A percentile compares a stretch with the other conserved stretches of the same genome.
phyloP scores from a whole-genome alignment of 2,888 invertebrate species.

The Eledone cirrhosa region DNA sequence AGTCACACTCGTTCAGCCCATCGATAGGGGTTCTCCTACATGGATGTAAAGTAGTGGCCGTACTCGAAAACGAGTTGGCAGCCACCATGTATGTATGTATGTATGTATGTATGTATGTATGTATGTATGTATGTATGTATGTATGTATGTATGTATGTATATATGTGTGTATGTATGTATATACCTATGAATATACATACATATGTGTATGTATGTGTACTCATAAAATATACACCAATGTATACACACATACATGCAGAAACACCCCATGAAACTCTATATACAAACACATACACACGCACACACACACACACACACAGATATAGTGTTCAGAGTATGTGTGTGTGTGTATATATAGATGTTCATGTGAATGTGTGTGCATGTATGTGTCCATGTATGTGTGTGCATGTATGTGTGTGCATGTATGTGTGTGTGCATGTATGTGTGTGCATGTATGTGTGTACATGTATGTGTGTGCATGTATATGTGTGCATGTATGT shows the following conservation, averaged over 20 bases:
- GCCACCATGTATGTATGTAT: too few relatives aligned
- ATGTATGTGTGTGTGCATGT: background rate
- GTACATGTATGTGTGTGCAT: background rate
- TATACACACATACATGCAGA: background rate
- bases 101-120: too few relatives aligned
- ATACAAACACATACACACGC: too few relatives aligned
- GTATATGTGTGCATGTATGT: background rate
- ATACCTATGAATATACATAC: background rate
- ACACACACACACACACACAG: background rate
- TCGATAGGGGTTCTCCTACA: too few relatives aligned
- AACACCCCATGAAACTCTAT: too few relatives aligned
- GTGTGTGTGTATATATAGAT: background rate
- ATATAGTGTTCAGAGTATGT: background rate
- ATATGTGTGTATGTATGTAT: background rate
- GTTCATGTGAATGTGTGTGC: background rate
- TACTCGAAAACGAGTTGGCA: too few relatives aligned
- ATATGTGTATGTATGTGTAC: background rate
- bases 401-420: background rate
- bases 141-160: background rate
- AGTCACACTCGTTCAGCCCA: too few relatives aligned
- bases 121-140: background rate
- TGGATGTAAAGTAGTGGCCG: too few relatives aligned
- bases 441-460: background rate
- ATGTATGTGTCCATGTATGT: slow-evolving; percentile 1
- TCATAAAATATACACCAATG: background rate